Conservation (phyloP, 2,888 invertebrate genomes). For the Drosophila barbarae region DNA sequence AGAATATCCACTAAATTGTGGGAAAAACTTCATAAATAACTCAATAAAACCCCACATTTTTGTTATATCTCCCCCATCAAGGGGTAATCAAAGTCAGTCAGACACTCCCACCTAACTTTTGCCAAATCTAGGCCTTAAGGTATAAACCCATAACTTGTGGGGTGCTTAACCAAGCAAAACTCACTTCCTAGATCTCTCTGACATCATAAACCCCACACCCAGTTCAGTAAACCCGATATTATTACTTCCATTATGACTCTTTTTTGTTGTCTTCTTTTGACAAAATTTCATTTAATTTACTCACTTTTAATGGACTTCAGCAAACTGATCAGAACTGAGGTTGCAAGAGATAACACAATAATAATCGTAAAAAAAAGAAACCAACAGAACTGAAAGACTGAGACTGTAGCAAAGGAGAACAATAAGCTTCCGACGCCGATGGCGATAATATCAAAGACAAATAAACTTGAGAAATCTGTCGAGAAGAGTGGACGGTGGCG, state of each 20-base stretch:
- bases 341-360: slow-evolving; percentile 23
- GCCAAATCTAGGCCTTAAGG: slow-evolving; percentile 14
- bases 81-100: slow-evolving; percentile 22
- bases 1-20: not conserved
- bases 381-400: slow-evolving; percentile 23
- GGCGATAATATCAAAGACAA: slow-evolving; percentile 47
- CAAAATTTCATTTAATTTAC: slow-evolving; percentile 66
- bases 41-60: slow-evolving; percentile 18
- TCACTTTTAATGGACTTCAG: slow-evolving; percentile 61
- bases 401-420: slow-evolving; percentile 30
- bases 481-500: slow-evolving; percentile 43
- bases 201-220: slow-evolving; percentile 40
- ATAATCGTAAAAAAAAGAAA: slow-evolving; percentile 24
- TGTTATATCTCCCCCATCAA: slow-evolving; percentile 13
- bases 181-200: slow-evolving; percentile 37
- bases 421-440: slow-evolving; percentile 37
- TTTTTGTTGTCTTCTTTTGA: slow-evolving; percentile 19
- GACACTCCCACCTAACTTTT: slow-evolving; percentile 32
- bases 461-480: slow-evolving; percentile 35
- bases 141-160: slow-evolving; percentile 18
- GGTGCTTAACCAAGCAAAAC: slow-evolving; percentile 32
- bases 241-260: slow-evolving; percentile 24
- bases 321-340: slow-evolving; percentile 47
- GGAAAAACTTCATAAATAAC: slow-evolving; percentile 11
- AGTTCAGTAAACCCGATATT: slow-evolving; percentile 32